Evolutionary conservation across 1,140 invertebrate genomes (phyloP).

Genomic region (Rhopalosiphum maidis): DNA sequence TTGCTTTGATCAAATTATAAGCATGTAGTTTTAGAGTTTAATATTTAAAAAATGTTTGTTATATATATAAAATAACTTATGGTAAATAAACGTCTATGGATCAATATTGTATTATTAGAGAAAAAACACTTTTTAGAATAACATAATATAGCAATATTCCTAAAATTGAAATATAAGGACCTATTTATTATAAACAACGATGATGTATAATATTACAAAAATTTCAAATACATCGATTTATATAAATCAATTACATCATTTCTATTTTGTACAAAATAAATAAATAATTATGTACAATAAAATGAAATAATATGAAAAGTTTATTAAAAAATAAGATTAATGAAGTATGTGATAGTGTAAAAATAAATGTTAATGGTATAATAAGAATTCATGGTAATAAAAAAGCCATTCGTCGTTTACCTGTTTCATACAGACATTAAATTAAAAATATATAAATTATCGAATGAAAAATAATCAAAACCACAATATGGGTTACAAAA

Average conservation of each 20-base stretch:
- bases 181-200: neutral
- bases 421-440: neutral
- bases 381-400: neutral
- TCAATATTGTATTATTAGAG: neutral
- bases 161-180: neutral
- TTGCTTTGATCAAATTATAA: neutral
- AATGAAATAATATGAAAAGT: neutral
- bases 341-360: neutral
- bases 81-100: neutral
- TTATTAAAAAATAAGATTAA: neutral
- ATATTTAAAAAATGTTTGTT: neutral
- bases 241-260: neutral
- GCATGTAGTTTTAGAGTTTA: neutral
- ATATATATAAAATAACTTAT: neutral
- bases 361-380: neutral
- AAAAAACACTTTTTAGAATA: neutral
- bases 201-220: neutral
- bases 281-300: neutral
- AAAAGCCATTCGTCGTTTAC: neutral
- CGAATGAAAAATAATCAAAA: neutral
- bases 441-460: neutral
- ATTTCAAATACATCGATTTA: neutral
- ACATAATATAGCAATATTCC: neutral
- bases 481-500: neutral
- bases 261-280: too few species aligned